Evolutionary conservation across 2,113 vertebrate species (phyloP).

Genomic region (Tautogolabrus adspersus): DNA sequence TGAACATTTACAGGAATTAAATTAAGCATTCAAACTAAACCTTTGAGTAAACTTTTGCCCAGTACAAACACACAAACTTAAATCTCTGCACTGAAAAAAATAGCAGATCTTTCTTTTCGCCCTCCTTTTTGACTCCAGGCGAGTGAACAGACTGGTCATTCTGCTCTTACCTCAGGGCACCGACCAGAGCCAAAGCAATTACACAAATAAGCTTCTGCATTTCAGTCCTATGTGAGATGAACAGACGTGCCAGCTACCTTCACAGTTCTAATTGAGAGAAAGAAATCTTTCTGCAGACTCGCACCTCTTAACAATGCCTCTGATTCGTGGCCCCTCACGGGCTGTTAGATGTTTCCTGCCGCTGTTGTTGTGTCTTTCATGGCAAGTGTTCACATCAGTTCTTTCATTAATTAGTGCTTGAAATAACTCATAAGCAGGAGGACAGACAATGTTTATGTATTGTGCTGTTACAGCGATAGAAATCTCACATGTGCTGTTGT

Average conservation of each 20-base stretch:
- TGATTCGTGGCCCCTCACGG: slow-evolving; percentile 15
- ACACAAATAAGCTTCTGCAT: slow-evolving; percentile 63
- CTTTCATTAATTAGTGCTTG: slow-evolving; percentile 42
- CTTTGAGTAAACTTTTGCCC: background rate
- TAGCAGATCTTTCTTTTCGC: background rate
- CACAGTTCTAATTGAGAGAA: slow-evolving; percentile 64
- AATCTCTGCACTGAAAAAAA: background rate
- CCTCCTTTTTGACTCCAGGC: slow-evolving; percentile 13
- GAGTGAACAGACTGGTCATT: slow-evolving; percentile 36
- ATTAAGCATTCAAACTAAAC: background rate
- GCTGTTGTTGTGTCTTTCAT: slow-evolving; percentile 40
- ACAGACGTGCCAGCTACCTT: slow-evolving; percentile 47
- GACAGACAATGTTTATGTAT: slow-evolving; percentile 36
- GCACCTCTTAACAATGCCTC: slow-evolving; percentile 44
- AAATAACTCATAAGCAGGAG: slow-evolving; percentile 16
- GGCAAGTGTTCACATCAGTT: slow-evolving; percentile 24
- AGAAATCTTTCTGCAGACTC: slow-evolving; percentile 64
- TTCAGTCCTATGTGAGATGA: slow-evolving; percentile 53
- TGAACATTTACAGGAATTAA: background rate
- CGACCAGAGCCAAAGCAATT: slow-evolving; percentile 61
- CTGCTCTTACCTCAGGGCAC: slow-evolving; percentile 55
- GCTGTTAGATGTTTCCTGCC: slow-evolving; percentile 7
- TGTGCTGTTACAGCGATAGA: background rate
- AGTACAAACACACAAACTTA: background rate
- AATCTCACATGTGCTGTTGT: slow-evolving; percentile 3